Conservation (phyloP, 1,140 invertebrate species). For the Drosophila biarmipes region DNA sequence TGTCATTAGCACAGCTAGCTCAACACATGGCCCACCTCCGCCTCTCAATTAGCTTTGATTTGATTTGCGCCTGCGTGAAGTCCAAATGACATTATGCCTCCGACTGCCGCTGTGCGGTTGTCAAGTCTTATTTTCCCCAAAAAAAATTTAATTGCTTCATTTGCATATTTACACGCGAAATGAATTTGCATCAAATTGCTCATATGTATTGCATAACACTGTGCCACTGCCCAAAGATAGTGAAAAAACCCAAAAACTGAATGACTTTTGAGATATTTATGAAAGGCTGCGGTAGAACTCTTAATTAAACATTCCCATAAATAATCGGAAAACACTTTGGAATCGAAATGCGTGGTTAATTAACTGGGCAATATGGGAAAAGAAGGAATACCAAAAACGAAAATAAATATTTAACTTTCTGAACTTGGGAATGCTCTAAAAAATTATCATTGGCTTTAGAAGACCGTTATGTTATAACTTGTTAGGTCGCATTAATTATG, state of each 20-base stretch:
- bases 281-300: constrained; percentile 22
- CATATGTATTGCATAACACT: constrained; percentile 54
- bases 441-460: neutral
- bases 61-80: constrained; percentile 48
- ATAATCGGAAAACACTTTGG: constrained; percentile 46
- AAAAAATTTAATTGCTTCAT: constrained; percentile 47
- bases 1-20: constrained; percentile 38
- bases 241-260: constrained; percentile 16
- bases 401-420: constrained; percentile 20
- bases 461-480: constrained; percentile 2
- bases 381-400: constrained; percentile 7
- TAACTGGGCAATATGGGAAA: constrained; percentile 15
- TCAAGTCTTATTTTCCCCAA: constrained; percentile 29
- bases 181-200: constrained; percentile 45
- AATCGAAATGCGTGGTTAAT: constrained; percentile 30
- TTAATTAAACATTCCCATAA: constrained; percentile 47
- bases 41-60: constrained; percentile 44
- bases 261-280: constrained; percentile 36
- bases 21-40: neutral
- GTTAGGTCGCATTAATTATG: constrained; percentile 19
- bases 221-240: neutral
- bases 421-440: constrained; percentile 28
- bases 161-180: constrained; percentile 59
- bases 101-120: constrained; percentile 28
- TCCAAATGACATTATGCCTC: constrained; percentile 33